phyloP scores from a whole-genome alignment of 1,140 invertebrate genomes.

The Drosophila pandora region DNA sequence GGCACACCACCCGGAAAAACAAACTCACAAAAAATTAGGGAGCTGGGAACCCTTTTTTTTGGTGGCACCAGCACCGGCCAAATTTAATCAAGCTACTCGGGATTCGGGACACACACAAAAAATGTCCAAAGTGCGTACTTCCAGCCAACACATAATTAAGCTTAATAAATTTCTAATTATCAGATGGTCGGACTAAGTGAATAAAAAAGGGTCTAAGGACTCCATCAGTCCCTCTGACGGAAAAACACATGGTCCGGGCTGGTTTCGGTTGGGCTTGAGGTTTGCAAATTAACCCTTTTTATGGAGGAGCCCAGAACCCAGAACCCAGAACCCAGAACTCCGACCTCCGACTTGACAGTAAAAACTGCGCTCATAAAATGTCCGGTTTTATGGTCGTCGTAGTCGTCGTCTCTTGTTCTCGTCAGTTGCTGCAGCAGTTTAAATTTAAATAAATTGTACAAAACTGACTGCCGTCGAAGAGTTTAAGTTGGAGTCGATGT shows the following conservation, averaged over 20 bases:
- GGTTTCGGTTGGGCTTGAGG: constrained; percentile 4
- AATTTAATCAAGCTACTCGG: constrained; percentile 59
- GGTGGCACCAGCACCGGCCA: constrained; percentile 4
- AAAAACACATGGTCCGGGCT: constrained; percentile 55
- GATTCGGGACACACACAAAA: constrained; percentile 10
- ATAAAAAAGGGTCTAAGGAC: constrained; percentile 71
- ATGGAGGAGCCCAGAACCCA: constrained; percentile 8
- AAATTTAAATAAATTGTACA: constrained; percentile 82
- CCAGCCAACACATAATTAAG: constrained; percentile 77
- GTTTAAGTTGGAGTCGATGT: constrained; percentile 3
- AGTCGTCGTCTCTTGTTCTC: constrained; percentile 12
- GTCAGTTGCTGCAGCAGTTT: constrained; percentile 64
- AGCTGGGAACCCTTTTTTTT: constrained; percentile 47
- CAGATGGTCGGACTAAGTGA: constrained; percentile 75
- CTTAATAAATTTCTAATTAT: constrained; percentile 83
- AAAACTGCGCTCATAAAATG: constrained; percentile 72
- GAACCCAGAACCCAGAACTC: constrained; percentile 7
- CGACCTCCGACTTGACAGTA: constrained; percentile 45
- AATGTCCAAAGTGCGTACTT: constrained; percentile 75
- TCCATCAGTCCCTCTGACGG: constrained; percentile 14
- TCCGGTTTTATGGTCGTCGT: constrained; percentile 59
- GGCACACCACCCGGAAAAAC: constrained; percentile 36
- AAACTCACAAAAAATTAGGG: constrained; percentile 44
- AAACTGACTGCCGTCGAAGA: constrained; percentile 51
- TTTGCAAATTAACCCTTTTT: constrained; percentile 77